Base-by-base conservation (phyloP, 92 coral and sea anemone species). In the Phymanthus crucifer region DNA sequence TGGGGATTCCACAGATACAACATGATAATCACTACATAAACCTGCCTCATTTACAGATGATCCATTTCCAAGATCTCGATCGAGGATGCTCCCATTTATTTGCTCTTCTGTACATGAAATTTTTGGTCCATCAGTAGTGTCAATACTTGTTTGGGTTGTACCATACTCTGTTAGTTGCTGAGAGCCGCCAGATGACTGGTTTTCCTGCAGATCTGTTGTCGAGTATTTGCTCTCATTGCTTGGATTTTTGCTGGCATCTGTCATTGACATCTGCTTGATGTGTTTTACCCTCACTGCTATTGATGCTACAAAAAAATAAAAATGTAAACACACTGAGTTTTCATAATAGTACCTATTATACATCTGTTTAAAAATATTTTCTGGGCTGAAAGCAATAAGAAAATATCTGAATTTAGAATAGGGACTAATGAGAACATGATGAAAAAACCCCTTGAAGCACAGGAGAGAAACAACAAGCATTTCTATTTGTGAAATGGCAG, bases 281-380 rank as follows among this genome's bases (percentile, higher is more conserved):
- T 81, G 85, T 78, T 84, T 93, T 24, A 85, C 90, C 73, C 91
- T 87, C 79, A 89, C 89, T 34, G 92, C 97, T 45, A 86, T 82
- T 12, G 97, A 90, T 45, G 92, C 97, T 93, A 54, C n/a, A 54
- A 24, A 10, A 54, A 21, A 54, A 54, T 54, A 54, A 19, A 24
- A 54, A 54, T 16, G 13, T 26, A 61, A 43, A 43, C 43, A 4
- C 5, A 38, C 48, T 43, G 16, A 43, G 48, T 43, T 43, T 11
- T 10, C 48, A 43, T 7, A 10, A 43, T 17, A 43, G 16, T 17
- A 43, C 10, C 48, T 43, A 38, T n/a, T n/a, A n/a, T n/a, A n/a
- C n/a, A n/a, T n/a, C n/a, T n/a, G n/a, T n/a, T n/a, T n/a, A n/a
- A n/a, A n/a, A n/a, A n/a, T n/a, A n/a, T n/a, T n/a, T n/a, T n/a